Conservation (phyloP, 1,140 invertebrate species). For the Potamilus streckersoni region DNA sequence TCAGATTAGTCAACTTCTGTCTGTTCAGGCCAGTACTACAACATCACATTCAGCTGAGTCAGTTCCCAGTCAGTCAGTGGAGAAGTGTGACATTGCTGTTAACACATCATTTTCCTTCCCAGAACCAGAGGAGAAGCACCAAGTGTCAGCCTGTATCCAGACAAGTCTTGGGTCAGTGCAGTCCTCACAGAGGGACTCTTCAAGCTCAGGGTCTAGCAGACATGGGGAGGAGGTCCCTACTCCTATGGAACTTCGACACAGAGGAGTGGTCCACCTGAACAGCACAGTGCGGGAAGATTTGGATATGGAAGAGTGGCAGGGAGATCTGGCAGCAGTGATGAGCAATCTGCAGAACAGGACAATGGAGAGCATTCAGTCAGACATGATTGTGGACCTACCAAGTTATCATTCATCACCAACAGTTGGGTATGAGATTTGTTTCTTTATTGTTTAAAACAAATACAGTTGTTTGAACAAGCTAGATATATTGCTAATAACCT, state of each 20-base stretch:
- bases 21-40: conserved; percentile 33
- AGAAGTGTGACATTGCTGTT: conserved; percentile 50
- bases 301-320: conserved; percentile 41
- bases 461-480: no score
- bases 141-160: conserved; percentile 40
- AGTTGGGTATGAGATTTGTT: no score
- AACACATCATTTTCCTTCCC: conserved; percentile 46
- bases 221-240: conserved; percentile 38
- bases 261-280: conserved; percentile 47
- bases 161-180: conserved; percentile 32
- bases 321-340: conserved; percentile 42
- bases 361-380: conserved; percentile 56
- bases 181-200: conserved; percentile 14
- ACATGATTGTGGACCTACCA: conserved; percentile 59
- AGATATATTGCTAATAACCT: no score
- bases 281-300: conserved; percentile 50
- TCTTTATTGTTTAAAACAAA: no score
- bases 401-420: conserved; percentile 53
- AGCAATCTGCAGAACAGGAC: conserved; percentile 52
- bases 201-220: conserved; percentile 27
- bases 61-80: conserved; percentile 7
- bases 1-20: conserved; percentile 58
- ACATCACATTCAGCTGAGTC: background rate
- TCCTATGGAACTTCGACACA: conserved; percentile 49
- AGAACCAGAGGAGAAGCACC: conserved; percentile 15